A percentile compares a stretch with the other conserved stretches of the same genome.
phyloP scores from a whole-genome alignment of 2,888 invertebrate species.

The Campaea margaritaria region DNA sequence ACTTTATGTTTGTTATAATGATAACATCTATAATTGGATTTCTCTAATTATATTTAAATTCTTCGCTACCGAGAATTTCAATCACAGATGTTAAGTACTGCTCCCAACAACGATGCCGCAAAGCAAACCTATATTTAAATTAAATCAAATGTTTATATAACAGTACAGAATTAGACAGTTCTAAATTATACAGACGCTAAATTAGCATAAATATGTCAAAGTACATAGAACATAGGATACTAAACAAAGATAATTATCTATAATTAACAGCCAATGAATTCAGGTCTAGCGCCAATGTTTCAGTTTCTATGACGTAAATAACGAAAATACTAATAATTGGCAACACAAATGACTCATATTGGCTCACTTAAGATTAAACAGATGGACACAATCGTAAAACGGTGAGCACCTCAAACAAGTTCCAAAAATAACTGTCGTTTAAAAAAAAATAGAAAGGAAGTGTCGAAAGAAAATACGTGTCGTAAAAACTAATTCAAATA shows the following conservation, averaged over 20 bases:
- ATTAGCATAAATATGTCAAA: conserved; percentile 59
- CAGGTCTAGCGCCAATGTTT: conserved; percentile 58
- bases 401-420: conserved; percentile 4
- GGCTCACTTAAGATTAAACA: neutral
- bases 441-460: conserved; percentile 24
- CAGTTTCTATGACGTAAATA: conserved; percentile 61
- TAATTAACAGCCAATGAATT: conserved; percentile 60
- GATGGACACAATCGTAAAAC: conserved; percentile 16
- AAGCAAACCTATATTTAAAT: conserved; percentile 48
- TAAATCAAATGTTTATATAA: conserved; percentile 28
- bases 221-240: conserved; percentile 57
- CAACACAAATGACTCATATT: conserved; percentile 23
- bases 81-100: conserved; percentile 24
- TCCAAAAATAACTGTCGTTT: conserved; percentile 6
- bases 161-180: conserved; percentile 45
- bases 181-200: conserved; percentile 50
- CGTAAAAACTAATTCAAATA: conserved; percentile 25
- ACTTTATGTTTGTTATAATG: neutral
- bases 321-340: conserved; percentile 36
- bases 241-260: conserved; percentile 62
- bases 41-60: neutral
- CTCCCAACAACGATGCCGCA: conserved; percentile 63
- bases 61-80: conserved; percentile 1
- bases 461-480: conserved; percentile 23
- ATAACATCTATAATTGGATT: conserved; percentile 9